Evolutionary conservation across 2,113 vertebrate species (phyloP).

Genomic region (Forbesichthys agassizii): DNA sequence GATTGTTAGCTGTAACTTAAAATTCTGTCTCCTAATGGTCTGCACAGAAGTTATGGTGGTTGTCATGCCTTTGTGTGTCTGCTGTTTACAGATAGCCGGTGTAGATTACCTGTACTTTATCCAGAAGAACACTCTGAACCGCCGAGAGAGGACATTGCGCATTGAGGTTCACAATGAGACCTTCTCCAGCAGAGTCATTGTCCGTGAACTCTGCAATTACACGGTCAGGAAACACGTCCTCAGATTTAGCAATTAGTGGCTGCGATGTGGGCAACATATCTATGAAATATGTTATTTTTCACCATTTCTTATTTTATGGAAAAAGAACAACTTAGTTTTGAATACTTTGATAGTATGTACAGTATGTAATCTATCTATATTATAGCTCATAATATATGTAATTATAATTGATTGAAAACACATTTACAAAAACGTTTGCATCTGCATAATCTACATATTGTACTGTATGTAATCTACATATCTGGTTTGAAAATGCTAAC

Average conservation of each 20-base stretch:
- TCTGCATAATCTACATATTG: too few relatives aligned
- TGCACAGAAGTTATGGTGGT: neutral
- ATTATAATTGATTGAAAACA: too few relatives aligned
- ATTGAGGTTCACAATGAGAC: constrained; percentile 94
- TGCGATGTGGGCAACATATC: too few relatives aligned
- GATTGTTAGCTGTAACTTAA: neutral
- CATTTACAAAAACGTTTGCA: too few relatives aligned
- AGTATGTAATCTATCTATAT: too few relatives aligned
- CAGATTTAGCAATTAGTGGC: neutral
- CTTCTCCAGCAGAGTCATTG: constrained; percentile 88
- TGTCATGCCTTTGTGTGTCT: constrained; percentile 3
- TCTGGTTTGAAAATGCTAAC: too few relatives aligned
- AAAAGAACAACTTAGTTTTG: too few relatives aligned
- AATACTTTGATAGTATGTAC: too few relatives aligned
- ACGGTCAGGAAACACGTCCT: constrained; percentile 76
- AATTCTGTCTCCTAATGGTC: neutral
- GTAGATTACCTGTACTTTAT: constrained; percentile 95
- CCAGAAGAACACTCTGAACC: constrained; percentile 92
- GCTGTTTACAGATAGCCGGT: constrained; percentile 83
- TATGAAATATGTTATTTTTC: too few relatives aligned
- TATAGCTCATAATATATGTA: too few relatives aligned
- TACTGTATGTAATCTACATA: too few relatives aligned
- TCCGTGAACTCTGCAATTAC: constrained; percentile 89
- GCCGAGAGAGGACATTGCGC: constrained; percentile 86
- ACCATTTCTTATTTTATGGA: too few relatives aligned